These are phyloP conservation scores for Thryonomys swinderianus DNA, from an alignment of 2,113 vertebrate genomes.

Conservation along the genomic window DNA sequence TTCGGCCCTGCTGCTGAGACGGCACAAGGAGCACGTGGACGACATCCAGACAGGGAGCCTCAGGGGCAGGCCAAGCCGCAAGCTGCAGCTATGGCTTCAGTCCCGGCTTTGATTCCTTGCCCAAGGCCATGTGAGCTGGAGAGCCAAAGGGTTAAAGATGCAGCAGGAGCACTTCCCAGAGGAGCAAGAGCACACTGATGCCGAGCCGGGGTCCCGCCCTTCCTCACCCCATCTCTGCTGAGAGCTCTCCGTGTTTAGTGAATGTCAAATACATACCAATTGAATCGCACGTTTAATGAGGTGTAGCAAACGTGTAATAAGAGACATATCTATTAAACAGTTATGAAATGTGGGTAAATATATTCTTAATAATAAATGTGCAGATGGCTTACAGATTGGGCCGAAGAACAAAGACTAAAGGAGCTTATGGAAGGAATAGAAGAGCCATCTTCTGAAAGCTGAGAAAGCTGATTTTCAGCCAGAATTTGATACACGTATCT, in stretches of 20 bases:
- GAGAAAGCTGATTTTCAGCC: conserved; percentile 75
- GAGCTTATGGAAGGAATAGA: conserved; percentile 70
- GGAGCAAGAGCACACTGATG: conserved; percentile 48
- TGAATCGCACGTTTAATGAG: conserved; percentile 81
- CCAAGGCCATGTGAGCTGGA: conserved; percentile 27
- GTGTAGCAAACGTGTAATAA: conserved; percentile 84
- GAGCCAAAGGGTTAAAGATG: conserved; percentile 68
- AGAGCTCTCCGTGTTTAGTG: conserved; percentile 78
- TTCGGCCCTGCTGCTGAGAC: neutral
- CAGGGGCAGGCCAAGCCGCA: neutral
- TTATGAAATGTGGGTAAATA: conserved; percentile 82
- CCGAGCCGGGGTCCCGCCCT: neutral
- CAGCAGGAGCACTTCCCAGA: conserved; percentile 18
- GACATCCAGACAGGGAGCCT: conserved; percentile 9
- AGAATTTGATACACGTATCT: conserved; percentile 82
- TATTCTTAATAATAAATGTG: conserved; percentile 82
- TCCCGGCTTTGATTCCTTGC: conserved; percentile 56
- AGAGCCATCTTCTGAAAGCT: conserved; percentile 77
- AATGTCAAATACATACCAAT: conserved; percentile 81
- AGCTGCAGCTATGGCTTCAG: neutral
- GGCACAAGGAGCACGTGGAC: neutral
- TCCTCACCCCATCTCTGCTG: neutral
- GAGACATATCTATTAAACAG: conserved; percentile 84
- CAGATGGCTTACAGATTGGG: conserved; percentile 82
- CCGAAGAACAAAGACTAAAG: conserved; percentile 75